Base-by-base conservation (phyloP, 2,113 vertebrate genomes). In the Macquaria australasica region DNA sequence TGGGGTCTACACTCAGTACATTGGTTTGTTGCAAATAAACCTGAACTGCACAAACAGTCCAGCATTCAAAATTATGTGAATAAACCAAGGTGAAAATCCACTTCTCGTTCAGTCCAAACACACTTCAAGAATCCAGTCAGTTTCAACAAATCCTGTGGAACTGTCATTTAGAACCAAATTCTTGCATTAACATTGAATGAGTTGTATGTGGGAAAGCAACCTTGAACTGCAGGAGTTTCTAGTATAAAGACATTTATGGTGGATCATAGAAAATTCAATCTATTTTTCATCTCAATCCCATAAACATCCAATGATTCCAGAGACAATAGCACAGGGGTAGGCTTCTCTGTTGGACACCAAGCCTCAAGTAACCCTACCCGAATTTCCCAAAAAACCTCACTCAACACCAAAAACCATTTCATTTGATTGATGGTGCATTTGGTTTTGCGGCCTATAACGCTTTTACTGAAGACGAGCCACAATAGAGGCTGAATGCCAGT, bases 401-500 rank as follows among this genome's bases (percentile, higher is more conserved):
- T 83, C 62, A 67, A 68, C 78, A 83, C 59, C 23, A 50, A 72
- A 83, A 80, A 77, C 60, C 15, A 56, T 63, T 43, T 64, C 1
- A 84, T 73, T 70, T 92, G 91, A 92, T 83, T 79, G 81, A 92
- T 87, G 71, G 63, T 23, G 51, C 63, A 77, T 85, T 85, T 83
- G 16, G 74, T 69, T 85, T 84, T 74, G 31, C 28, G 0, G 74
- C 50, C 59, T 62, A 70, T 76, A 71, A 80, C 6, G 69, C 77
- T 58, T 83, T 88, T 48, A 69, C 34, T 72, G 66, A 70, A 31
- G 23, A 70, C 48, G 72, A 74, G 20, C 68, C 64, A 93, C 89
- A 94, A 91, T 92, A 59, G 85, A 64, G 66, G 73, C 69, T 79
- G 81, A 94, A 93, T 87, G 84, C 84, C 80, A 58, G 59, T 48